Percentiles rank a stretch among this genome's conserved stretches.
phyloP scores from a whole-genome alignment of 53 echinoderm and acorn worm species.

The Holothuria scabra region DNA sequence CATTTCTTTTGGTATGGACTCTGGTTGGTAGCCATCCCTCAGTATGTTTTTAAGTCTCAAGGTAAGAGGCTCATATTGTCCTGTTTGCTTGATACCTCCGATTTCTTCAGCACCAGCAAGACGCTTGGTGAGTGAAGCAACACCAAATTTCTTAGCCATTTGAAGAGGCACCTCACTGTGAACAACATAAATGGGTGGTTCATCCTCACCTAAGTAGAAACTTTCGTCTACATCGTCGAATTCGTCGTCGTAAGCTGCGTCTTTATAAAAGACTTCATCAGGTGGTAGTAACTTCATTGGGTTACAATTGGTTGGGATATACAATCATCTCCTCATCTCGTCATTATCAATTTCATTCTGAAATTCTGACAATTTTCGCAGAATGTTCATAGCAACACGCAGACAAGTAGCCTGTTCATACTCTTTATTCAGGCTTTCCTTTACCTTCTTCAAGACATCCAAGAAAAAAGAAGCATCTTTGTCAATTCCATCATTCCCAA shows the following conservation, averaged over 20 bases:
- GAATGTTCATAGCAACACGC: conserved; percentile 14
- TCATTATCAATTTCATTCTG: background rate
- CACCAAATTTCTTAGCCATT: conserved; percentile 35
- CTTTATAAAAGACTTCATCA: conserved; percentile 37
- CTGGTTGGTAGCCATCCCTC: conserved; percentile 46
- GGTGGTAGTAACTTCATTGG: conserved; percentile 2
- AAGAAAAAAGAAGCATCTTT: background rate
- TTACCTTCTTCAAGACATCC: background rate
- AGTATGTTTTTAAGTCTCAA: conserved; percentile 57
- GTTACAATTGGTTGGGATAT: conserved; percentile 39
- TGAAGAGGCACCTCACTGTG: conserved; percentile 25
- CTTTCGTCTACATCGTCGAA: background rate
- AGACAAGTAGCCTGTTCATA: background rate
- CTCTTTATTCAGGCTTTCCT: background rate
- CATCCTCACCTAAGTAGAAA: conserved; percentile 20
- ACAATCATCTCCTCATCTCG: background rate
- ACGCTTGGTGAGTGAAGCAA: conserved; percentile 45
- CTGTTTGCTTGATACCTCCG: conserved; percentile 52
- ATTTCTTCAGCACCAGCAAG: conserved; percentile 47
- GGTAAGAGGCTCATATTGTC: conserved; percentile 59
- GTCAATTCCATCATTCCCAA: conserved; percentile 5
- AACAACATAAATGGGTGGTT: conserved; percentile 42
- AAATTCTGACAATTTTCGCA: conserved; percentile 5
- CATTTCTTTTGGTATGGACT: conserved; percentile 74
- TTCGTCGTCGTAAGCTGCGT: background rate